Evolutionary conservation across 2,888 invertebrate species (phyloP).

Genomic region (Phortica okadai): DNA sequence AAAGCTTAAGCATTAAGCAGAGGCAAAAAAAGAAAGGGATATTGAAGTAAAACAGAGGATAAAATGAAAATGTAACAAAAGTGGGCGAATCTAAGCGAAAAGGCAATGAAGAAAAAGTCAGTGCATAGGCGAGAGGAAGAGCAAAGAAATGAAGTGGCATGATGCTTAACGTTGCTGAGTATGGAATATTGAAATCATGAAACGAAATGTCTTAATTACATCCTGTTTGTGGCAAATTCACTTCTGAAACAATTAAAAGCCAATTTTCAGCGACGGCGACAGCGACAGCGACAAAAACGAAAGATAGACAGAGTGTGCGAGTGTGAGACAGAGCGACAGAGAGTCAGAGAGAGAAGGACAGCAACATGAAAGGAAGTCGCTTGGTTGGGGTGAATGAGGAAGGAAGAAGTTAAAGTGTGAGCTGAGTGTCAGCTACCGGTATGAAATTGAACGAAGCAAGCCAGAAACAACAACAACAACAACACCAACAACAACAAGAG

Average conservation of each 20-base stretch:
- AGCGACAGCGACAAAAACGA: not conserved
- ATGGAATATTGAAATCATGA: constrained; percentile 40
- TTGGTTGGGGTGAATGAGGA: not conserved
- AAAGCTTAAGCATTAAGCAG: too few species aligned
- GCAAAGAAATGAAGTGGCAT: not conserved
- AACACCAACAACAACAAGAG: too few species aligned
- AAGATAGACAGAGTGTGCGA: not conserved
- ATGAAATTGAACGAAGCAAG: too few species aligned
- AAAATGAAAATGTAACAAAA: too few species aligned
- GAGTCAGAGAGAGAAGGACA: not conserved
- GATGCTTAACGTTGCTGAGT: not conserved
- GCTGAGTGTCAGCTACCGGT: not conserved
- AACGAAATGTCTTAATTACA: constrained; percentile 65
- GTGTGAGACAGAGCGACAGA: not conserved
- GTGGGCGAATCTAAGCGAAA: too few species aligned
- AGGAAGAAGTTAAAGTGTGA: not conserved
- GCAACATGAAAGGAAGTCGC: not conserved
- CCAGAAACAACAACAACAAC: too few species aligned
- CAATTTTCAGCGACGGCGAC: constrained; percentile 49
- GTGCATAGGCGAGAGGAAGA: too few species aligned
- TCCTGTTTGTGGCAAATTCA: constrained; percentile 64
- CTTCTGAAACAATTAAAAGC: constrained; percentile 65
- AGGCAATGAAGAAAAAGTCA: too few species aligned
- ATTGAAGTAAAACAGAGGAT: too few species aligned
- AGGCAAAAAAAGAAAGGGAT: too few species aligned